A percentile compares a stretch with the other conserved stretches of the same genome.
phyloP scores from a whole-genome alignment of 1,140 invertebrate genomes.

The Teleogryllus occipitalis region DNA sequence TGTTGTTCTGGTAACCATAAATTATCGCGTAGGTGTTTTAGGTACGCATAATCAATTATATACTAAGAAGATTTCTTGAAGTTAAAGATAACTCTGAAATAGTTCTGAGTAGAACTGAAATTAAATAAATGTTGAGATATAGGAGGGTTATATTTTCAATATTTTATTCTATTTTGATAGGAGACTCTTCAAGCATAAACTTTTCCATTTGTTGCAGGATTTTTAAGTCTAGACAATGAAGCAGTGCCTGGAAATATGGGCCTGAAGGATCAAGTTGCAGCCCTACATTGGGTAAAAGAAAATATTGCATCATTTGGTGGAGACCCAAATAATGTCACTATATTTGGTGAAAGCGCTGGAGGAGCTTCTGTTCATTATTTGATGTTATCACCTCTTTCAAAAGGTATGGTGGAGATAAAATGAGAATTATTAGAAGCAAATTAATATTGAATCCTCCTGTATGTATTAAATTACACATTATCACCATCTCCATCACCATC shows the following conservation, averaged over 20 bases:
- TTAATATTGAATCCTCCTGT: too few species aligned
- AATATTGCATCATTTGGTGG: background rate
- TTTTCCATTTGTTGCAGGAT: background rate
- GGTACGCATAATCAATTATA: slow-evolving; percentile 31
- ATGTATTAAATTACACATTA: too few species aligned
- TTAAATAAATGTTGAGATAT: too few species aligned
- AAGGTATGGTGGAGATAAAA: background rate
- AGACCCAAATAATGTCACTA: background rate
- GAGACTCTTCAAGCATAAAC: too few species aligned
- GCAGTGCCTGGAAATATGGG: background rate
- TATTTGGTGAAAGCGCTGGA: background rate
- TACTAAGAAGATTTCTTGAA: background rate
- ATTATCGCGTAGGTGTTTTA: slow-evolving; percentile 58
- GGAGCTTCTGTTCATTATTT: background rate
- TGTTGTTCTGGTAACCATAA: slow-evolving; percentile 59
- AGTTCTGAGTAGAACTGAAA: background rate
- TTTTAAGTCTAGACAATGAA: background rate
- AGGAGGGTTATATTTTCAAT: too few species aligned
- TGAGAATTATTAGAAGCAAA: too few species aligned
- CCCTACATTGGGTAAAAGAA: background rate
- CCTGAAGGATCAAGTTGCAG: background rate
- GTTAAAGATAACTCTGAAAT: background rate
- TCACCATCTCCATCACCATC: too few species aligned
- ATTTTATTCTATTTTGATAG: too few species aligned
- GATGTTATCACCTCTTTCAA: background rate